A percentile compares a stretch with the other conserved stretches of the same genome.
Conservation (phyloP, 2,113 vertebrate genomes). For the Chrysochloris asiatica region DNA sequence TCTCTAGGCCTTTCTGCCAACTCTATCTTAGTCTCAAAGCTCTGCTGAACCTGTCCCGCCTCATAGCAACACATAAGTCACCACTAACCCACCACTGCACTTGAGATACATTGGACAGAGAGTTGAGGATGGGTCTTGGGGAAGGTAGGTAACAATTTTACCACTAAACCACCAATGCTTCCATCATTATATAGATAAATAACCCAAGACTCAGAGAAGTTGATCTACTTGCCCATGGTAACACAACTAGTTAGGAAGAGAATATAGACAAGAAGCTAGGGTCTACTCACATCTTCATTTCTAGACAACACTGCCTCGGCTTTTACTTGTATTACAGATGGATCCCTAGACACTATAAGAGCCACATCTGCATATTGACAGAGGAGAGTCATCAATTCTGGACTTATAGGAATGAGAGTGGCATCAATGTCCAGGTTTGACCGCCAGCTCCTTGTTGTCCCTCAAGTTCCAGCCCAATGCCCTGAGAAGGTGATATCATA, state of each 20-base stretch:
- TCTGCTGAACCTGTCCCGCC: too few relatives aligned
- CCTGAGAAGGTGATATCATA: too few relatives aligned
- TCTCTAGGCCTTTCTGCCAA: neutral
- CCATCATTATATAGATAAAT: too few relatives aligned
- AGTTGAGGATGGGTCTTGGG: neutral
- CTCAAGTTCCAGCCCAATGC: too few relatives aligned
- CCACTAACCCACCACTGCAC: neutral
- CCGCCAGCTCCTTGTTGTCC: too few relatives aligned
- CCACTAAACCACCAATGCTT: neutral
- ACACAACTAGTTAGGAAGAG: too few relatives aligned
- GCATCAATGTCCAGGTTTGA: neutral
- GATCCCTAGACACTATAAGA: neutral
- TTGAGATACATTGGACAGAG: neutral
- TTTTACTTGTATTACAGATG: neutral
- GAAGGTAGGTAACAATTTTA: neutral
- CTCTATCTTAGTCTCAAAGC: neutral
- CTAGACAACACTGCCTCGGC: neutral
- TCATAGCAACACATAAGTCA: neutral
- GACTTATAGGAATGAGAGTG: neutral
- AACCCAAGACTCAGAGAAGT: neutral
- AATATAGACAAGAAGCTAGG: neutral
- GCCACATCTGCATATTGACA: neutral
- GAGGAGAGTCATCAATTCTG: neutral
- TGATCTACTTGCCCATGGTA: neutral
- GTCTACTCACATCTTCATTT: neutral